These are phyloP conservation scores for Meloidogyne floridensis DNA, from an alignment of 1,140 invertebrate genomes.

Conservation along the genomic window DNA sequence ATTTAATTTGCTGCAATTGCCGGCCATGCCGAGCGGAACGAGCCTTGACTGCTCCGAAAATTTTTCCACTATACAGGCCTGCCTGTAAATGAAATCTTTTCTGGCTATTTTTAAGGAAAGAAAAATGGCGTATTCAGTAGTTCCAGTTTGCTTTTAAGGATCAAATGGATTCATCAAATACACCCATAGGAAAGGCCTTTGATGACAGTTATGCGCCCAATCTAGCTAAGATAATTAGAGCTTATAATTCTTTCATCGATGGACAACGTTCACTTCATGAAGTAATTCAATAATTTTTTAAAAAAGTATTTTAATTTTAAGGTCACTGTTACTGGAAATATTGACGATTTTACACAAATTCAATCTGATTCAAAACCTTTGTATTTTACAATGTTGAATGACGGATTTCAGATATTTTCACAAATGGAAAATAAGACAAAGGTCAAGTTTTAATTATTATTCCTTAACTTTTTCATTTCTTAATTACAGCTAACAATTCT, in stretches of 20 bases:
- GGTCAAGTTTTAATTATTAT: neutral
- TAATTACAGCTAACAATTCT: neutral
- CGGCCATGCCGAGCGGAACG: too few relatives aligned
- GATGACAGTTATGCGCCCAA: neutral
- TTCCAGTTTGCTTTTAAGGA: neutral
- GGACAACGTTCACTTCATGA: constrained; percentile 8
- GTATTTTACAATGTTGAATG: neutral
- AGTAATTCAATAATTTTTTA: neutral
- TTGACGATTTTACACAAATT: neutral
- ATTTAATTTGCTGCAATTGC: too few relatives aligned
- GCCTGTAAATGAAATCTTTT: too few relatives aligned
- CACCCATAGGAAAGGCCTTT: neutral
- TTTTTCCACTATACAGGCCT: too few relatives aligned
- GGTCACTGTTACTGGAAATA: neutral
- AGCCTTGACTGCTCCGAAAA: too few relatives aligned
- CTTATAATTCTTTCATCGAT: neutral
- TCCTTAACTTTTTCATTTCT: neutral
- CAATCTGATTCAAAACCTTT: constrained; percentile 10
- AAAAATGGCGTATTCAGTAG: too few relatives aligned
- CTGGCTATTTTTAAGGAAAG: too few relatives aligned
- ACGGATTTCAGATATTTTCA: neutral
- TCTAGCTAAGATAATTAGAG: neutral
- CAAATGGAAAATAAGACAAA: constrained; percentile 14
- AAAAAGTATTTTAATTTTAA: neutral
- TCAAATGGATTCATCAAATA: neutral